A percentile compares a stretch with the other conserved stretches of the same genome.
phyloP scores from a whole-genome alignment of 2,113 vertebrate species.

The Laticauda colubrina region DNA sequence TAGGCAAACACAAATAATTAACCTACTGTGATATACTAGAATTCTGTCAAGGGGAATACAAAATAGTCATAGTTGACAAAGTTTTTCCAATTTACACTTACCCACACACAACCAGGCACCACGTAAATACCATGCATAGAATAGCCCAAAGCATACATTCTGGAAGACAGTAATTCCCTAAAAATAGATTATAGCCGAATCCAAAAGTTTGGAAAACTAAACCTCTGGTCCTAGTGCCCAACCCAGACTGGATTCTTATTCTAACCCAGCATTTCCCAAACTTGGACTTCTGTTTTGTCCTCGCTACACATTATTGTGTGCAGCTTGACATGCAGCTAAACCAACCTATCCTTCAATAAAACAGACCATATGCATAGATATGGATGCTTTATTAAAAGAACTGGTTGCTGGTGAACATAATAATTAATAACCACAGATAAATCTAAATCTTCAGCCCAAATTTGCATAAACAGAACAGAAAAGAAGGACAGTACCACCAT shows the following conservation, averaged over 20 bases:
- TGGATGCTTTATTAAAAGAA: no score
- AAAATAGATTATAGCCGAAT: not conserved
- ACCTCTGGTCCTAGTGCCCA: not conserved
- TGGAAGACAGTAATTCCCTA: not conserved
- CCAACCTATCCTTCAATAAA: no score
- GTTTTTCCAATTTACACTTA: not conserved
- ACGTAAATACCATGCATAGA: not conserved
- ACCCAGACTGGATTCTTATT: not conserved
- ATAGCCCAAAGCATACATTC: not conserved
- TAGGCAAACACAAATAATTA: not conserved
- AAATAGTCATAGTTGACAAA: not conserved
- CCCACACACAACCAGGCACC: not conserved
- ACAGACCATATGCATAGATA: no score
- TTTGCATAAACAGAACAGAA: no score
- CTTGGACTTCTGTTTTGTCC: not conserved
- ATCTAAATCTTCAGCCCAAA: no score
- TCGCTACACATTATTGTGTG: no score
- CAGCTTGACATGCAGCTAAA: no score
- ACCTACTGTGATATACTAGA: not conserved
- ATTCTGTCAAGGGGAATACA: not conserved
- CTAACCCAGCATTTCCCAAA: not conserved
- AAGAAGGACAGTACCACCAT: no score
- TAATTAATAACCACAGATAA: no score
- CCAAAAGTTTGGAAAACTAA: not conserved
- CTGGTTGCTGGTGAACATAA: no score